Evolutionary conservation across 1,140 invertebrate genomes (phyloP).

Genomic region (Drosophila parvula): DNA sequence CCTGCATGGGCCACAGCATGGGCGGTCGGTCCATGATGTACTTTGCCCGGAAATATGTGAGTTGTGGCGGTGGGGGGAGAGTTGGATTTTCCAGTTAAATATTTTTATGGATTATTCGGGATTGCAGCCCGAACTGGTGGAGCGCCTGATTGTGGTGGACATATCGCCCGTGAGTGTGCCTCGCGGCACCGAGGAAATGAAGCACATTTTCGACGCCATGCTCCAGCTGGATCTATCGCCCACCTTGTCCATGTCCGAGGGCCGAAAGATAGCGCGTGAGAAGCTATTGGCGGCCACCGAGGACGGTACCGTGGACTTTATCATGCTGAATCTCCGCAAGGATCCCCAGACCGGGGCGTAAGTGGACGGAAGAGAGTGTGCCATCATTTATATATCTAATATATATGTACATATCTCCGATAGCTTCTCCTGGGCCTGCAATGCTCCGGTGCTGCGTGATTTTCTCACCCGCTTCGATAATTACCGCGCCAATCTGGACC

Average conservation of each 20-base stretch:
- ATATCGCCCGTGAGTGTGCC: slow-evolving; percentile 90
- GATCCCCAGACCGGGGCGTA: slow-evolving; percentile 54
- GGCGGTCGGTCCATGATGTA: slow-evolving; percentile 94
- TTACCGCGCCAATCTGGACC: slow-evolving; percentile 86
- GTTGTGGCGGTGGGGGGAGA: neutral
- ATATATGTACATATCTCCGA: accelerated
- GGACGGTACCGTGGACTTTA: slow-evolving; percentile 85
- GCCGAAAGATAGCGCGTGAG: slow-evolving; percentile 86
- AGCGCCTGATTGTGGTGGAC: slow-evolving; percentile 93
- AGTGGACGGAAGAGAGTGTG: slow-evolving; percentile 2
- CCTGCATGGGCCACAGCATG: slow-evolving; percentile 95
- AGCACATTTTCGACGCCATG: slow-evolving; percentile 88
- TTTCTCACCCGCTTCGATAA: slow-evolving; percentile 88
- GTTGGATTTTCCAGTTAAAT: too few relatives aligned
- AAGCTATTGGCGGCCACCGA: slow-evolving; percentile 84
- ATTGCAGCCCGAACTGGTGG: slow-evolving; percentile 89
- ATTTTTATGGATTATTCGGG: neutral
- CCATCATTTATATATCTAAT: too few relatives aligned
- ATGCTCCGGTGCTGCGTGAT: slow-evolving; percentile 87
- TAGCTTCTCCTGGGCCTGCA: slow-evolving; percentile 83
- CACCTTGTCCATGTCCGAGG: slow-evolving; percentile 87
- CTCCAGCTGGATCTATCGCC: slow-evolving; percentile 86
- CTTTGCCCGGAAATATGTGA: slow-evolving; percentile 88
- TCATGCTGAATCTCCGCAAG: slow-evolving; percentile 84
- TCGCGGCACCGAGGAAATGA: slow-evolving; percentile 87